Evolutionary conservation across 2,113 vertebrate genomes (phyloP), one percentile per base, ranked within the genome.

Genomic region (Lichenostomus cassidix): DNA sequence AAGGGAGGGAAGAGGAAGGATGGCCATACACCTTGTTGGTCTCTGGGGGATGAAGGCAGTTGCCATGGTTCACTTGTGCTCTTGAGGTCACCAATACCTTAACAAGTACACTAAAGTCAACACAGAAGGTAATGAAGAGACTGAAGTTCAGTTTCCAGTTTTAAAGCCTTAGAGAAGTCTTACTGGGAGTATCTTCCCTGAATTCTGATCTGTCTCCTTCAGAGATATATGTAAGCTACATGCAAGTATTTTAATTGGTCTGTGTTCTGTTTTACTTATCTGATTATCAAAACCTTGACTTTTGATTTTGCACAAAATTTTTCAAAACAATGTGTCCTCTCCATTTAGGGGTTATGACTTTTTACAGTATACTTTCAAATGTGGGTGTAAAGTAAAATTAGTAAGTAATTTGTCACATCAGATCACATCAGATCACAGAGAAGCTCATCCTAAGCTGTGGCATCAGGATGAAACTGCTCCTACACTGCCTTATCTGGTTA

Each of bases 401-500:
- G 55, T 55, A 78, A 82, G 67, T 82, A 13, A 65, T 50, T 92
- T 91, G 81, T 90, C 89, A 91, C 31, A 60, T 76, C 49, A 82
- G 59, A 85, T 84, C 75, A 67, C 18, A 49, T 81, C 68, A 81
- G 53, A 92, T 91, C 49, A 52, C 49, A 37, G 64, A 53, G 80
- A 87, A 64, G 46, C 62, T 75, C 65, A 82, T 73, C 80, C 76
- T 91, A 69, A 87, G 68, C 77, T 87, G 15, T 8, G 5, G 62
- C n/a, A 71, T 69, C 69, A 56, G 44, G 60, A 59, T 75, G 60
- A 75, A 87, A 81, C 25, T 87, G n/a, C 92, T 97, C 69, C 49
- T 94, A 47, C 86, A 56, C 63, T 94, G 85, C 95, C 94, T 91
- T 97, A 94, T 96, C 93, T 95, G 93, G 69, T 94, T 97, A 97